Conservation (phyloP, 2,797 vertebrate species). For the Halcyon badia region DNA sequence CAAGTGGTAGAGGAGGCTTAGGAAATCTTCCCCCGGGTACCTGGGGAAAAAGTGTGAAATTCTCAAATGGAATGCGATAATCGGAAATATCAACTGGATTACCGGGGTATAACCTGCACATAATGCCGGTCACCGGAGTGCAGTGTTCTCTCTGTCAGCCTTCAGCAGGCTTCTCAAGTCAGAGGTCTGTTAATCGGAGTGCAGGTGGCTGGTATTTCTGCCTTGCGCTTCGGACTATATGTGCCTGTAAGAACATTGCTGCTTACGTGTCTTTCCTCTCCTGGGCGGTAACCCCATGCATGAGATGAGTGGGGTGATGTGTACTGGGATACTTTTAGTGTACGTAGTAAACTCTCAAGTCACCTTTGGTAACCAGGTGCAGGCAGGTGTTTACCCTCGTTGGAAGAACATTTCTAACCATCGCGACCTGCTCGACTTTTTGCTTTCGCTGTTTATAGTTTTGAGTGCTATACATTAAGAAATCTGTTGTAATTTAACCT, state of each 20-base stretch:
- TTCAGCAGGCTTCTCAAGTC: not conserved
- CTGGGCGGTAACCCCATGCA: not conserved
- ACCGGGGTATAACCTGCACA: not conserved
- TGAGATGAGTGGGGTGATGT: not conserved
- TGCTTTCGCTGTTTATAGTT: not conserved
- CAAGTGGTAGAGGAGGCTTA: not conserved
- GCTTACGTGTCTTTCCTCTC: not conserved
- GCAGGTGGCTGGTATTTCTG: not conserved
- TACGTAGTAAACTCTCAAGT: not conserved
- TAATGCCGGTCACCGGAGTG: fast-evolving
- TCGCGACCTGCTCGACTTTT: not conserved
- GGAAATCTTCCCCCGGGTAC: not conserved
- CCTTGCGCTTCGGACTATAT: not conserved
- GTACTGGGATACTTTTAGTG: not conserved
- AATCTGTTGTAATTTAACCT: not conserved
- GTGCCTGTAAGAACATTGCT: not conserved
- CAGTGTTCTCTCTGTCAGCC: not conserved
- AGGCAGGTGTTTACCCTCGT: not conserved
- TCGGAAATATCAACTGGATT: not conserved
- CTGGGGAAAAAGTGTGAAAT: not conserved
- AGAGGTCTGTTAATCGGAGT: not conserved
- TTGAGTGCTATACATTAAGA: not conserved
- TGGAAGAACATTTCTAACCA: not conserved
- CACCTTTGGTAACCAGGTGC: not conserved
- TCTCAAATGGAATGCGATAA: not conserved